A percentile compares a stretch with the other conserved stretches of the same genome.
phyloP scores from a whole-genome alignment of 1,140 invertebrate genomes.

The Penaeus japonicus region DNA sequence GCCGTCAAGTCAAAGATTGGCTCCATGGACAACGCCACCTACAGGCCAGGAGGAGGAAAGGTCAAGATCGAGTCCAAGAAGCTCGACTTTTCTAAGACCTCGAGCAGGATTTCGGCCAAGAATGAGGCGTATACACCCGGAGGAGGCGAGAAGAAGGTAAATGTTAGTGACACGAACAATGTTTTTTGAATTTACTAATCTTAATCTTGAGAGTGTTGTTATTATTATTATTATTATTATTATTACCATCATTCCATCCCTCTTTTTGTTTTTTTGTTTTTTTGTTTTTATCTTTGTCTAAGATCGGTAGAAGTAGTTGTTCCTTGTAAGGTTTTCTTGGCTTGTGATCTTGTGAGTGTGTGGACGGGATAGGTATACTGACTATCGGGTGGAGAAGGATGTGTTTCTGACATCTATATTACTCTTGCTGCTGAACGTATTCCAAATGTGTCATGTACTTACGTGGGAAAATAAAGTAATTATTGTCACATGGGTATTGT shows the following conservation, averaged over 20 bases:
- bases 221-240: neutral
- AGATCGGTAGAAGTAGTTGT: slow-evolving; percentile 22
- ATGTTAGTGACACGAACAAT: slow-evolving; percentile 14
- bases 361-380: too few species aligned
- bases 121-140: slow-evolving; percentile 89
- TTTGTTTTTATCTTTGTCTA: slow-evolving; percentile 7
- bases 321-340: neutral
- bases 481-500: too few species aligned
- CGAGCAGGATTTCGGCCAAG: slow-evolving; percentile 85
- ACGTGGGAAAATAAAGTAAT: too few species aligned
- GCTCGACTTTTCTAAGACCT: slow-evolving; percentile 81
- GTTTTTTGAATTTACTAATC: neutral
- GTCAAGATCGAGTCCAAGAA: slow-evolving; percentile 90
- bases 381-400: too few species aligned
- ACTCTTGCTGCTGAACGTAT: too few species aligned
- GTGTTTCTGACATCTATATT: too few species aligned
- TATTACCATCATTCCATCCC: neutral
- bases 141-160: slow-evolving; percentile 92
- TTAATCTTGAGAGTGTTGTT: neutral
- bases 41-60: slow-evolving; percentile 82
- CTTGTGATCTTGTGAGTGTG: too few species aligned
- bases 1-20: slow-evolving; percentile 93
- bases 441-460: too few species aligned
- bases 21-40: slow-evolving; percentile 88
- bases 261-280: neutral